phyloP scores from a whole-genome alignment of 2,797 vertebrate species.

The Oreonectes daqikongensis region DNA sequence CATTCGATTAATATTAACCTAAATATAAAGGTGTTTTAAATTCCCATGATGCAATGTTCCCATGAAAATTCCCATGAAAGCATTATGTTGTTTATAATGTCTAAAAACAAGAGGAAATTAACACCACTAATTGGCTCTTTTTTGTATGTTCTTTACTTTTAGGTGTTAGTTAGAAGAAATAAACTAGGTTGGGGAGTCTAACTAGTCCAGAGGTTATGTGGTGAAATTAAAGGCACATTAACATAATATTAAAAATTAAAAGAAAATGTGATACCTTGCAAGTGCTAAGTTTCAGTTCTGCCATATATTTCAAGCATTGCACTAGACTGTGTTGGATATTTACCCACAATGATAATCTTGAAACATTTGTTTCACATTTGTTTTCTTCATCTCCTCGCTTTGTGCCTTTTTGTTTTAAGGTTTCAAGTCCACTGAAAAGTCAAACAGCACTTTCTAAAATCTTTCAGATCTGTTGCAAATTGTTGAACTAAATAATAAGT shows the following conservation, averaged over 20 bases:
- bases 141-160: neutral
- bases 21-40: constrained; percentile 2
- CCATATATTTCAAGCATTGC: neutral
- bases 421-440: constrained; percentile 5
- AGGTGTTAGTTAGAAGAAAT: constrained; percentile 2
- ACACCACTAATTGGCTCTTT: neutral
- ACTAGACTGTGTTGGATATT: constrained; percentile 8
- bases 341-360: constrained; percentile 19
- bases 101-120: neutral
- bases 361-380: neutral
- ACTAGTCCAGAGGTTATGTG: neutral
- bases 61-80: neutral
- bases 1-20: constrained; percentile 21
- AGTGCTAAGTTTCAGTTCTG: neutral
- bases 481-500: constrained; percentile 36
- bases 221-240: neutral
- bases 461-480: constrained; percentile 59
- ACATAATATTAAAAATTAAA: neutral
- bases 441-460: constrained; percentile 24
- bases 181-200: neutral
- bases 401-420: constrained; percentile 20
- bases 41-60: constrained; percentile 5
- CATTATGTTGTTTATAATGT: neutral
- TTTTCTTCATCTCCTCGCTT: neutral
- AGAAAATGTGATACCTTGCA: neutral